Evolutionary conservation across 1,140 invertebrate species (phyloP).

Genomic region (Drosophila aff.): DNA sequence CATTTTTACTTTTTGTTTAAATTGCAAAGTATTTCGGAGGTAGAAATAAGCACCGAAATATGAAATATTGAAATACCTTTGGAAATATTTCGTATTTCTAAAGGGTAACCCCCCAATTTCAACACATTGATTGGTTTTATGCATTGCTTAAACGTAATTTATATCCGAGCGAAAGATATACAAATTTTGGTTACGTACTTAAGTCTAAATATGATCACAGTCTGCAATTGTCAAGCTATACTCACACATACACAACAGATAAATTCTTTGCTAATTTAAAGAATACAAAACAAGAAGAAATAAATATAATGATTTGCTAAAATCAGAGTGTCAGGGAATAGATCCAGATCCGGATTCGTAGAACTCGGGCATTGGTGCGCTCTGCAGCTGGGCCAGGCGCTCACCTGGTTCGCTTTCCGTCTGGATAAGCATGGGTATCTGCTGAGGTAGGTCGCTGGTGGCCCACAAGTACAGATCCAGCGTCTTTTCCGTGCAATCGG

Average conservation of each 20-base stretch:
- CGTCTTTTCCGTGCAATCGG: conserved; percentile 96
- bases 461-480: conserved; percentile 97
- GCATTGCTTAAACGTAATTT: conserved; percentile 25
- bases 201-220: conserved; percentile 72
- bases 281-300: conserved; percentile 33
- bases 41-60: not conserved
- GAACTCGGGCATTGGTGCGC: conserved; percentile 33
- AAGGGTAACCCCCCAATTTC: not conserved
- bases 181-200: conserved; percentile 54
- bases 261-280: conserved; percentile 9
- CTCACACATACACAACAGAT: conserved; percentile 16
- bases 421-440: conserved; percentile 86
- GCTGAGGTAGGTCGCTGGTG: conserved; percentile 88
- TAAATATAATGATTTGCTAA: conserved; percentile 50
- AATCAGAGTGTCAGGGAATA: conserved; percentile 49
- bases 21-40: too few relatives aligned
- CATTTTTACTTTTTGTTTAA: not conserved
- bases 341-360: conserved; percentile 65
- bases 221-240: conserved; percentile 47
- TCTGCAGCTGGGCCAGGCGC: conserved; percentile 53
- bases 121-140: conserved; percentile 34
- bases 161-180: not conserved
- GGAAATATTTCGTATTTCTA: not conserved
- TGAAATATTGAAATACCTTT: not conserved
- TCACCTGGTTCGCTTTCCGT: conserved; percentile 71